Evolutionary conservation across 2,888 invertebrate genomes (phyloP), one percentile per base, ranked within the genome.

Genomic region (Drosophila stalkeri): DNA sequence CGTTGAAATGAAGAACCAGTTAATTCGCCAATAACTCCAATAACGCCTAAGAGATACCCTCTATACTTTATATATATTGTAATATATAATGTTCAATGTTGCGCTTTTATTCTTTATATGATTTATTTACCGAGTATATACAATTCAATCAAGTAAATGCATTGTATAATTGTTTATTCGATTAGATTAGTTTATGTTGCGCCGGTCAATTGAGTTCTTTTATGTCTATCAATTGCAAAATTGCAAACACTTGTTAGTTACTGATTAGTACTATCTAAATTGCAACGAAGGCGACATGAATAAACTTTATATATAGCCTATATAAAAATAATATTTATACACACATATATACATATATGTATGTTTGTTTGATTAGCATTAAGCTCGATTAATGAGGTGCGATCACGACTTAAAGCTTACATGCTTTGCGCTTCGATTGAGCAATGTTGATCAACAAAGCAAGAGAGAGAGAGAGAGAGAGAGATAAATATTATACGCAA

Each of bases 351-450:
- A 33, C 49, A 16, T n/a, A 57, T 55, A n/a, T 51, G 41, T 33
- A 33, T 33, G 20, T 35, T 8, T 6, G 16, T 18, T 67, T 60
- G 46, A 69, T 64, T 69, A 52, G 51, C 62, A 68, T 51, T 76
- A 60, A 64, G 64, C 75, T 76, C n/a, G 33, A 59, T 84, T 75
- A 82, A 82, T 72, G 57, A 20, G 69, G 72, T 44, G 62, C 68
- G 72, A 82, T 82, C 87, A 84, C 84, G 87, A 85, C 74, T 66
- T 63, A 1, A 60, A 64, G 68, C 57, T 71, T 80, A 44, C 65
- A 75, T 72, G 47, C 33, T 43, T 64, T 59, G 16, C 14, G 35
- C 18, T 37, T 51, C 35, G 31, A 64, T 81, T 80, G 63, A 47
- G 71, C 54, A 83, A 83, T 54, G 49, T 57, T 62, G 72, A 72